Base-by-base conservation (phyloP, 2,888 invertebrate genomes). In the Papilio gigon region DNA sequence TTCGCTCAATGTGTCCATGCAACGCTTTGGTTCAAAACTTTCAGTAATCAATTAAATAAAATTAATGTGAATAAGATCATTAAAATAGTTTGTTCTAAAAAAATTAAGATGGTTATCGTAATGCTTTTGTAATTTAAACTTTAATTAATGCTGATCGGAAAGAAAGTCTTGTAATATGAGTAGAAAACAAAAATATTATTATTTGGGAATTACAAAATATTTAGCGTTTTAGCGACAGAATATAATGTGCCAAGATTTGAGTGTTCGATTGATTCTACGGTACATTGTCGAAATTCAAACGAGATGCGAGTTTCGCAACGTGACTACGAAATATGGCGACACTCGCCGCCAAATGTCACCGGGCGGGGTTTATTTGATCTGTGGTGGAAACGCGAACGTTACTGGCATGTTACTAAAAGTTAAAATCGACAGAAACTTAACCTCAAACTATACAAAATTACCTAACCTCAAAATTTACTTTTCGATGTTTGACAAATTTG, bases 241-340 rank as follows among this genome's bases (percentile, higher is more conserved):
- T 22, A 60, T 59, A 69, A 69, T 69, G 60, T 69, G 65, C 61
- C 61, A 65, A 69, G 65, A 69, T 65, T 56, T 65, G 61, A 69
- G 61, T 62, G 44, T 69, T 69, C 65, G 61, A 69, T 61, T 65
- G 69, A 69, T 56, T 69, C 61, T 60, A 68, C 61, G 35, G 69
- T 44, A 58, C 35, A 56, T 69, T 69, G 69, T 61, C 69, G 69
- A 65, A 69, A 69, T 65, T 61, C 61, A 65, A 69, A 69, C 61
- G 69, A 56, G 44, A 65, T 61, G 50, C 37, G 40, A 40, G 35
- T 69, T 65, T 30, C 65, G 69, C 44, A 69, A 69, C 33, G n/a
- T 22, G 30, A 60, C 65, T 69, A 44, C 69, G 69, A 69, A 69
- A 69, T 65, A 61, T 40, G 17, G 40, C 56, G 65, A 69, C 65